Percentiles rank a stretch among this genome's conserved stretches.
phyloP scores from a whole-genome alignment of 64 coral and sea anemone genomes.

The Montipora sp. region DNA sequence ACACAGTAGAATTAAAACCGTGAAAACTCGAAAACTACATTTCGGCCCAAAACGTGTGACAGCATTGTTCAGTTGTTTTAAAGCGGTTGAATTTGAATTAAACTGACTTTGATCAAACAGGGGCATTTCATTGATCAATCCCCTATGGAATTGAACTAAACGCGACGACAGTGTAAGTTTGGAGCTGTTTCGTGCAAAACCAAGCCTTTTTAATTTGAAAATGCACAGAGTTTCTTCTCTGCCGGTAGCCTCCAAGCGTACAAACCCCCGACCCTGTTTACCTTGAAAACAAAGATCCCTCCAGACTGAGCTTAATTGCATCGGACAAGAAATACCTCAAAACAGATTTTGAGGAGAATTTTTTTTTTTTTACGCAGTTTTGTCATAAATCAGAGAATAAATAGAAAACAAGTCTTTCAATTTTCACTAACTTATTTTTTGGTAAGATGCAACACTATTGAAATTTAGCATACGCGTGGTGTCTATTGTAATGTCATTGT shows the following conservation, averaged over 20 bases:
- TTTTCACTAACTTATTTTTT: conserved; percentile 45
- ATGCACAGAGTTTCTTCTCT: neutral
- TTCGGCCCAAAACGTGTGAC: conserved; percentile 31
- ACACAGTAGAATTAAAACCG: conserved; percentile 18
- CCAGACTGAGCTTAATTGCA: neutral
- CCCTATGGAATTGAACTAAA: neutral
- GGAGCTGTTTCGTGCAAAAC: conserved; percentile 1
- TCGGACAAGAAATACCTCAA: neutral
- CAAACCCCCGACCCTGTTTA: neutral
- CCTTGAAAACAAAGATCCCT: neutral
- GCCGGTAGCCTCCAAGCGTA: neutral
- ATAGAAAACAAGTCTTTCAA: conserved; percentile 24
- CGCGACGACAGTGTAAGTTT: neutral
- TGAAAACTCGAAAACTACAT: conserved; percentile 7
- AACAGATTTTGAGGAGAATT: conserved; percentile 18
- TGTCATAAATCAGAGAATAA: neutral
- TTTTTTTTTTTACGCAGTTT: neutral
- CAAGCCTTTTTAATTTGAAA: conserved; percentile 36
- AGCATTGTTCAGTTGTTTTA: conserved; percentile 27
- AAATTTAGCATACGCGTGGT: conserved; percentile 65
- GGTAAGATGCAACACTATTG: conserved; percentile 52
- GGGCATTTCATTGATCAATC: too few species aligned
- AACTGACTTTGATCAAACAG: neutral
- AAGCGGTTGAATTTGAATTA: conserved; percentile 18
- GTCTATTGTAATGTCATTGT: conserved; percentile 68